Evolutionary conservation across 2,888 invertebrate genomes (phyloP).

Genomic region (Sarcophaga carnaria): DNA sequence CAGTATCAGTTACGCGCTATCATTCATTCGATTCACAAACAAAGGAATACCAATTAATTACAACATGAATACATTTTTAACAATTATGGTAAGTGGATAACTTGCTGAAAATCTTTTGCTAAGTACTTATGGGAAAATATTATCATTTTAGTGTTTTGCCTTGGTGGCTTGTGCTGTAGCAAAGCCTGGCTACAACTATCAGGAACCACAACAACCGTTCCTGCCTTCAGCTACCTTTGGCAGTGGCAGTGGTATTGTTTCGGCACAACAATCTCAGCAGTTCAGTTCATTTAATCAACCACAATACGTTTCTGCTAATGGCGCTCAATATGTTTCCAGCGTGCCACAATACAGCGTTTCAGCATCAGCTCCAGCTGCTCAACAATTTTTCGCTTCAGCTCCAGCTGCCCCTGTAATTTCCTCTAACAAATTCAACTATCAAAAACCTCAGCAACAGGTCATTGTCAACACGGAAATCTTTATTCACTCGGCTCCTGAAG

Average conservation of each 20-base stretch:
- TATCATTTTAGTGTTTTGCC: constrained; percentile 71
- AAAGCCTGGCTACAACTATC: constrained; percentile 76
- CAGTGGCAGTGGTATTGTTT: constrained; percentile 72
- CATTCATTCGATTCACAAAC: constrained; percentile 31
- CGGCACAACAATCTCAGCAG: constrained; percentile 63
- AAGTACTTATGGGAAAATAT: too few species aligned
- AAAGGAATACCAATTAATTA: constrained; percentile 4
- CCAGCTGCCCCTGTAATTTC: constrained; percentile 5
- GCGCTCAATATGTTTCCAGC: background rate
- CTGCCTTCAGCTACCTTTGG: constrained; percentile 40
- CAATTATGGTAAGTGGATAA: constrained; percentile 72
- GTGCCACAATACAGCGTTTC: background rate
- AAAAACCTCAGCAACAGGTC: constrained; percentile 68
- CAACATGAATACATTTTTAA: constrained; percentile 74
- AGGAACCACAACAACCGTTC: constrained; percentile 55
- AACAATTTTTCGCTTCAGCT: constrained; percentile 23
- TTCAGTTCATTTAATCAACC: constrained; percentile 64
- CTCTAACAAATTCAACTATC: constrained; percentile 30
- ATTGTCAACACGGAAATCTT: constrained; percentile 80
- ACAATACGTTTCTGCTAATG: background rate
- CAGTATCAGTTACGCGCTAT: constrained; percentile 47
- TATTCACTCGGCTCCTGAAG: constrained; percentile 80
- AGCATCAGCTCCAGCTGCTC: constrained; percentile 19
- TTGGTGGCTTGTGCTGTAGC: constrained; percentile 71
- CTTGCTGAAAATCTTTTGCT: too few species aligned